Evolutionary conservation across 64 coral and sea anemone species (phyloP).

Genomic region (Montipora foliosa): DNA sequence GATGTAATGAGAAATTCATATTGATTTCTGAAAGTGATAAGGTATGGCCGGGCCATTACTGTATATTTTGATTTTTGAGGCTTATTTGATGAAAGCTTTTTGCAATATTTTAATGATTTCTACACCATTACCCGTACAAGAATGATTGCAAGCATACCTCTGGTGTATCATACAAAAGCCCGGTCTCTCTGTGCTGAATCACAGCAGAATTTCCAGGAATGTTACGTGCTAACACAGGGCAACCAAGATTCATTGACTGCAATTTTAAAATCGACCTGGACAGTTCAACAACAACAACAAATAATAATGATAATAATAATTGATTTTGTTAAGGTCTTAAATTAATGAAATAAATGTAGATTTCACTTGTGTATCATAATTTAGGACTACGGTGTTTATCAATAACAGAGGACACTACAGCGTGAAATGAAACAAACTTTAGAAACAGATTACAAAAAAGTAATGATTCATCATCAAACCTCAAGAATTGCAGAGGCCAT

Average conservation of each 20-base stretch:
- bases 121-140: too few relatives aligned
- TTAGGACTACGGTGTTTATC: too few relatives aligned
- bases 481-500: constrained; percentile 92
- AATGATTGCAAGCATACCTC: constrained; percentile 39
- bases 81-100: too few relatives aligned
- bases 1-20: too few relatives aligned
- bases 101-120: too few relatives aligned
- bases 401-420: background rate
- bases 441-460: background rate
- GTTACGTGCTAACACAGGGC: constrained; percentile 88
- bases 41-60: background rate
- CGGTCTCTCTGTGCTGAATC: constrained; percentile 76
- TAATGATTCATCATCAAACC: constrained; percentile 2
- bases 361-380: too few relatives aligned
- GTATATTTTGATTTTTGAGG: background rate
- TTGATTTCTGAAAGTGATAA: background rate
- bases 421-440: background rate
- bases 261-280: background rate
- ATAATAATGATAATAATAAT: background rate
- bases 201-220: constrained; percentile 86
- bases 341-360: too few relatives aligned
- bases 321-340: background rate
- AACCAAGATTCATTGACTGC: constrained; percentile 85
- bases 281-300: too few relatives aligned
- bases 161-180: constrained; percentile 82